Percentiles rank a stretch among this genome's conserved stretches.
phyloP scores from a whole-genome alignment of 2,888 invertebrate species.

The Sycophila texana region DNA sequence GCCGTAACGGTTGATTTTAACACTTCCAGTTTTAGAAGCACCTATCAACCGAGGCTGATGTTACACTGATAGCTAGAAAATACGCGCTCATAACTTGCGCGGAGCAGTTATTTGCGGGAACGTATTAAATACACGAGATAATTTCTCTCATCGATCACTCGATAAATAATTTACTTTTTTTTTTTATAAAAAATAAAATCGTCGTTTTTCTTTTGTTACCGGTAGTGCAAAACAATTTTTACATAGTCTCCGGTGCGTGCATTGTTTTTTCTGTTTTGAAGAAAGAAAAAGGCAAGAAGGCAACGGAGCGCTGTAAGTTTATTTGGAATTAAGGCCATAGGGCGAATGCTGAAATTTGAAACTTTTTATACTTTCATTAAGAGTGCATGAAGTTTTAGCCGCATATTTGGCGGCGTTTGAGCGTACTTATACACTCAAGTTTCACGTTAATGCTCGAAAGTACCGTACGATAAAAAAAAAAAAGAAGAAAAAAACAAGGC shows the following conservation, averaged over 20 bases:
- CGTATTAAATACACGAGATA: neutral
- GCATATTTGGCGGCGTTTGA: slow-evolving; percentile 22
- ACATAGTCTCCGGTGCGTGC: too few species aligned
- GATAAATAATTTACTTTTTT: too few species aligned
- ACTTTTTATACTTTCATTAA: slow-evolving; percentile 44
- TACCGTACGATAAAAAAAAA: slow-evolving; percentile 6
- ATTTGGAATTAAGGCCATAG: slow-evolving; percentile 20
- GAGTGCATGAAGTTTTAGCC: slow-evolving; percentile 22
- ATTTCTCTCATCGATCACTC: too few species aligned
- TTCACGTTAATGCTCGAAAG: slow-evolving; percentile 38
- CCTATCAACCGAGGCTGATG: slow-evolving; percentile 22
- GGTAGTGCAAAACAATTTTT: too few species aligned
- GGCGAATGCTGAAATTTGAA: slow-evolving; percentile 35
- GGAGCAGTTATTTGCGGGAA: slow-evolving; percentile 23
- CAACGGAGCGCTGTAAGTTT: too few species aligned
- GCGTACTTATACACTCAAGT: slow-evolving; percentile 18
- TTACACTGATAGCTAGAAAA: slow-evolving; percentile 24
- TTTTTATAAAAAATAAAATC: too few species aligned
- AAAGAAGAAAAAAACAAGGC: neutral
- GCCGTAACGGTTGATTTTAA: slow-evolving; percentile 43
- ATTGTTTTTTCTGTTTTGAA: too few species aligned
- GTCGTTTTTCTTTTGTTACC: too few species aligned
- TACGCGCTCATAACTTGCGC: slow-evolving; percentile 35
- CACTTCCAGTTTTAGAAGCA: slow-evolving; percentile 44
- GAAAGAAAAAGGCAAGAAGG: too few species aligned